A percentile compares a stretch with the other conserved stretches of the same genome.
Evolutionary conservation across 2,888 invertebrate species (phyloP).

Genomic region (Adineta ricciae): DNA sequence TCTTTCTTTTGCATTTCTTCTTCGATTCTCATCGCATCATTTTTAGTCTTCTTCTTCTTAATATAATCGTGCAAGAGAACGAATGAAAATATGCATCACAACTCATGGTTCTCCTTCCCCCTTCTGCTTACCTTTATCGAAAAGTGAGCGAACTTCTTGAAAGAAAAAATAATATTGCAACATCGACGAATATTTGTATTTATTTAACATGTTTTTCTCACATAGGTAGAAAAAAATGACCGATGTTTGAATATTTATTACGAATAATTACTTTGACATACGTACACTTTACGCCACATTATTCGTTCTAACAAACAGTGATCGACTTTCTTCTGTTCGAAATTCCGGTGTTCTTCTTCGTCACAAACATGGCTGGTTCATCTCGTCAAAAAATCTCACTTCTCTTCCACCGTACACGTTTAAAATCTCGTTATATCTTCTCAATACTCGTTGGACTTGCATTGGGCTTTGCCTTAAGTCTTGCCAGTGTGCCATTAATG

Average conservation of each 20-base stretch:
- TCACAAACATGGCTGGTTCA: background rate
- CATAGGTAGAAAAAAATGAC: no score
- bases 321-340: no score
- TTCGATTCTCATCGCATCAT: background rate
- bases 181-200: background rate
- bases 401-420: background rate
- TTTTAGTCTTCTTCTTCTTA: background rate
- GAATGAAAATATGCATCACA: background rate
- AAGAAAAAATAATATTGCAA: background rate
- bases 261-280: no score
- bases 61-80: background rate
- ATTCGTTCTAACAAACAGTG: no score
- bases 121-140: background rate
- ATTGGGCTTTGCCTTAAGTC: slow-evolving; percentile 29
- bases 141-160: background rate
- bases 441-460: slow-evolving; percentile 26
- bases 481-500: slow-evolving; percentile 26
- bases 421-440: slow-evolving; percentile 24
- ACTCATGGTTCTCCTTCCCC: no score
- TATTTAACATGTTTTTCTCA: background rate
- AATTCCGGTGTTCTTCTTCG: no score
- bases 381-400: background rate
- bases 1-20: background rate
- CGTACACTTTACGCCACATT: no score
- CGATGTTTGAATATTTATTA: no score